Percentiles rank a stretch among this genome's conserved stretches.
These are phyloP conservation scores for Yponomeuta sedellus DNA, from an alignment of 2,888 invertebrate genomes.

Conservation along the genomic window DNA sequence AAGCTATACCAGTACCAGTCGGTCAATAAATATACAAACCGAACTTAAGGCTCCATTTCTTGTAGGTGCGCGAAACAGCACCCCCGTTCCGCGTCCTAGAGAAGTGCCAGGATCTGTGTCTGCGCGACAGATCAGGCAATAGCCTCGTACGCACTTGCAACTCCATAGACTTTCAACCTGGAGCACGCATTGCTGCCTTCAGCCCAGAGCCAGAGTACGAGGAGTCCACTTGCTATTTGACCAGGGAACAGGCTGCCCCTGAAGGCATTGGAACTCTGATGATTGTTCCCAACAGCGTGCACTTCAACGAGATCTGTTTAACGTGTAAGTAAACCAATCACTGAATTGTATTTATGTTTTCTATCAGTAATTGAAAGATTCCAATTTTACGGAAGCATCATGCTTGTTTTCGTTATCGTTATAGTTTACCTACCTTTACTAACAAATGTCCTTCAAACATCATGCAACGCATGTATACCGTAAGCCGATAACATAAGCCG, in stretches of 20 bases:
- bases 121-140: slow-evolving; percentile 88
- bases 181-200: slow-evolving; percentile 88
- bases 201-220: slow-evolving; percentile 90
- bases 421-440: too few relatives aligned
- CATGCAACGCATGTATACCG: too few relatives aligned
- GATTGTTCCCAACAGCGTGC: slow-evolving; percentile 91
- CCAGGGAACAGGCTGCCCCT: slow-evolving; percentile 89
- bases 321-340: slow-evolving; percentile 81
- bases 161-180: slow-evolving; percentile 94
- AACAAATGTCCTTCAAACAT: too few relatives aligned
- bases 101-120: slow-evolving; percentile 91
- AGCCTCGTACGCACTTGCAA: slow-evolving; percentile 90
- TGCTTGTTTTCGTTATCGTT: too few relatives aligned
- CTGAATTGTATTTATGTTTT: background rate
- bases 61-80: slow-evolving; percentile 84
- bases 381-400: too few relatives aligned
- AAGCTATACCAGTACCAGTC: slow-evolving; percentile 3
- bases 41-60: background rate
- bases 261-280: slow-evolving; percentile 94
- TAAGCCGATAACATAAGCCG: too few relatives aligned
- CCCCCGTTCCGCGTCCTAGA: slow-evolving; percentile 92
- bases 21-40: background rate
- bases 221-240: slow-evolving; percentile 91
- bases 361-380: background rate
- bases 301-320: slow-evolving; percentile 92